Base-by-base conservation (phyloP, 1,140 invertebrate genomes). In the Capitella teleta region DNA sequence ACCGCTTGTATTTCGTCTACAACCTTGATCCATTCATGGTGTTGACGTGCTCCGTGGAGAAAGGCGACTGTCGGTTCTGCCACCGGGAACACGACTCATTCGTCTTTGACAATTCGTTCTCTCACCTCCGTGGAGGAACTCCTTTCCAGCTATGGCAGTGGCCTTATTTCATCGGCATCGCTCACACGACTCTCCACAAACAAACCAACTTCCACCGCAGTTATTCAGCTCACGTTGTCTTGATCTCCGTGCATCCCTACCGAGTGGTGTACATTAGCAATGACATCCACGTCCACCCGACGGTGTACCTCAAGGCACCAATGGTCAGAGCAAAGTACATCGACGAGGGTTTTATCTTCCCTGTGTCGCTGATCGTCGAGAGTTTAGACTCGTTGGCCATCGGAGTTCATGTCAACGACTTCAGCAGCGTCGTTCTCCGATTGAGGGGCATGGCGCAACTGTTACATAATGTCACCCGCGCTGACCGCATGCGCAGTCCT, bases 351-450 rank as follows among this genome's bases (percentile, higher is more conserved):
- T 57, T 57, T 45, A 49, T 57, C 12, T 57, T 57, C 26, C 56
- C 56, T 3, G 56, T 57, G 8, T 43, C 50, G 8, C 25, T 56
- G 8, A 45, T 57, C 16, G 18, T 52, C 6, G 54, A 56, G 32
- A 32, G 38, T 28, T 21, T 37, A 3, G 45, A 57, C 38, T 42
- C 51, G 28, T 16, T 57, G 5, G 41, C 25, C 25, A 53, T 57
- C 21, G 56, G 56, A 41, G 53, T 47, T 14, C 56, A 57, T 28
- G 43, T 57, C 18, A 57, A 57, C 36, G 56, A 57, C 46, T 53
- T 48, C 51, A 49, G 37, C 37, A 56, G 56, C 18, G 50, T 56
- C 12, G 16, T 56, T 3, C 30, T 57, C n/a, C 26, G 54, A 16
- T 12, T 57, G 25, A 32, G 40, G 28, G 45, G 45, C n/a, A 18